A percentile compares a stretch with the other conserved stretches of the same genome.
phyloP scores from a whole-genome alignment of 2,113 vertebrate genomes.

The Ploceus nigricollis region DNA sequence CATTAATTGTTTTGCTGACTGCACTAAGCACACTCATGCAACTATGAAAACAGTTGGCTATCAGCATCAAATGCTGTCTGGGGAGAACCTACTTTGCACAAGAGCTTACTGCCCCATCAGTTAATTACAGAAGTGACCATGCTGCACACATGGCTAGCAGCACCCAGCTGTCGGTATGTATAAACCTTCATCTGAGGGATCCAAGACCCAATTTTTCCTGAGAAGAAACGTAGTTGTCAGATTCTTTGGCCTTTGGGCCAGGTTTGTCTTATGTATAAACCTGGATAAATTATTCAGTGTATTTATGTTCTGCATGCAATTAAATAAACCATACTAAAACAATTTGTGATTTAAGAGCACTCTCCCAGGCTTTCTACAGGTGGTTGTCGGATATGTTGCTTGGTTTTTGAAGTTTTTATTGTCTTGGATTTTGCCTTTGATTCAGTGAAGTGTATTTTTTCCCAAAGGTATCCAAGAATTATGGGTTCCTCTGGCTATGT shows the following conservation, averaged over 20 bases:
- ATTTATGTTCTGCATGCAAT: neutral
- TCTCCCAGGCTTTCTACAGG: neutral
- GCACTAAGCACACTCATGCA: neutral
- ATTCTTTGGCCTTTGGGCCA: neutral
- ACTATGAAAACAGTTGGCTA: neutral
- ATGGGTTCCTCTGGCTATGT: neutral
- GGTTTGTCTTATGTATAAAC: neutral
- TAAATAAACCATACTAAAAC: neutral
- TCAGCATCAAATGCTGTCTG: neutral
- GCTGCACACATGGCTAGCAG: neutral
- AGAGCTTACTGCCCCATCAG: neutral
- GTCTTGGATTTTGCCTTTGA: neutral
- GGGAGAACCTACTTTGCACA: neutral
- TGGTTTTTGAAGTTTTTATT: neutral
- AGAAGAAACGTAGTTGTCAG: neutral
- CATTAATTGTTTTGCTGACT: neutral
- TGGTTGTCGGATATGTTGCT: neutral
- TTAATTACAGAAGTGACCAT: neutral
- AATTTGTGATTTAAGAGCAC: neutral
- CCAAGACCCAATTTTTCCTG: neutral
- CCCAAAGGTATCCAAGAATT: neutral
- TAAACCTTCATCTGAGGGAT: neutral
- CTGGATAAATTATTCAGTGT: neutral
- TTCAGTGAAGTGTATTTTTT: neutral
- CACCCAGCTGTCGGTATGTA: neutral